phyloP scores from a whole-genome alignment of 2,113 vertebrate genomes.

The Strix uralensis region DNA sequence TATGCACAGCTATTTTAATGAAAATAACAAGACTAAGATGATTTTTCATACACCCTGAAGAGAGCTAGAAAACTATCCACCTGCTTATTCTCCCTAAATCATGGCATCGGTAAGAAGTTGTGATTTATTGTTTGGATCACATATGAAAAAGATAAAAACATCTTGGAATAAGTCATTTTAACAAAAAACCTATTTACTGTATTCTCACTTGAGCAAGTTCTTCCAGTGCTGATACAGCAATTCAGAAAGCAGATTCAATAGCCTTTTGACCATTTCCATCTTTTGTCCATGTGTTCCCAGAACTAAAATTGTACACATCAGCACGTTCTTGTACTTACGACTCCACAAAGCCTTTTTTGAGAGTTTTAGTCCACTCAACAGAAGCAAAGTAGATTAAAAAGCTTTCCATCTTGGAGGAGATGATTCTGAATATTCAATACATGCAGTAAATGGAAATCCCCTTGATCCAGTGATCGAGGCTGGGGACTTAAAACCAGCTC shows the following conservation, averaged over 20 bases:
- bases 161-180: background rate
- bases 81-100: background rate
- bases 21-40: background rate
- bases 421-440: background rate
- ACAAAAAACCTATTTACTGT: background rate
- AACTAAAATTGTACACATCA: background rate
- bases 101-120: background rate
- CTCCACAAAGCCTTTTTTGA: background rate
- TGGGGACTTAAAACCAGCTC: background rate
- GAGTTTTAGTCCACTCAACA: background rate
- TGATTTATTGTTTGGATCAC: background rate
- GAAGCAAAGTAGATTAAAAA: background rate
- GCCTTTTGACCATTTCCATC: background rate
- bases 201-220: background rate
- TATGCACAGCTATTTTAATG: background rate
- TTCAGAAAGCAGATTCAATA: background rate
- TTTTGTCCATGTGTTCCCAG: background rate
- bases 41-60: background rate
- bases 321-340: background rate
- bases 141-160: background rate
- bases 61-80: background rate
- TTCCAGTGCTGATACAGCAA: background rate
- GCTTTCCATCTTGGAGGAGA: background rate
- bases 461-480: background rate
- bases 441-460: background rate